Evolutionary conservation across 1,140 invertebrate genomes (phyloP), one percentile per base, ranked within the genome.

Genomic region (Apis cerana): DNA sequence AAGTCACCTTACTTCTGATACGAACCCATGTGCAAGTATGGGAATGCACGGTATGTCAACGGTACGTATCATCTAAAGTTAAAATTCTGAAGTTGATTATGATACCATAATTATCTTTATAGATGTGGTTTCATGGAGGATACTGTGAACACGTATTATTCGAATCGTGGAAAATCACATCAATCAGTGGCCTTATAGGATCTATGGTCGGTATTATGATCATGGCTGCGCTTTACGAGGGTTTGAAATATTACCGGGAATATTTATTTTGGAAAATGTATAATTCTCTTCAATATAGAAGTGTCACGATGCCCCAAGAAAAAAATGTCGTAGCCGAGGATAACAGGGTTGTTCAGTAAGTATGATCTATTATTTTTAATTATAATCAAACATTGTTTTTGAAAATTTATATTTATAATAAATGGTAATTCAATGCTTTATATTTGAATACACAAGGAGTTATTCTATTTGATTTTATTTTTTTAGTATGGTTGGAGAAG

Each of bases 231-330:
- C 94, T 98, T 23, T 99, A 99, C 91, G 98, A 99, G 94, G 98
- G 97, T 21, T 95, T 99, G 0, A 99, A 99, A 93, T 98, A 98
- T 94, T 98, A 97, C 90, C 96, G 97, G 83, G 97, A 98, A 94
- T 97, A 97, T 93, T 93, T 97, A 50, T 96, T 97, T 90, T 97
- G 97, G 97, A 97, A 96, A 93, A 97, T 97, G 0, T 97, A 97
- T 90, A 97, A 96, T 90, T 93, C 95, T 70, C 86, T 96, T 78
- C 94, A 96, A 90, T 95, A 97, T 82, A 94, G 96, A 76, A 97
- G 97, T 43, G 97, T 98, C 3, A 95, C 96, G 43, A 95, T 96
- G 65, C 97, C 97, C 7, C 94, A 94, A 77, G 95, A 97, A 65
- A 97, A 97, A 93, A 95, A 94, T 64, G 95, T 95, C 74, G 94